These are phyloP conservation scores for Myathropa florea DNA, from an alignment of 2,888 invertebrate species.

Conservation along the genomic window DNA sequence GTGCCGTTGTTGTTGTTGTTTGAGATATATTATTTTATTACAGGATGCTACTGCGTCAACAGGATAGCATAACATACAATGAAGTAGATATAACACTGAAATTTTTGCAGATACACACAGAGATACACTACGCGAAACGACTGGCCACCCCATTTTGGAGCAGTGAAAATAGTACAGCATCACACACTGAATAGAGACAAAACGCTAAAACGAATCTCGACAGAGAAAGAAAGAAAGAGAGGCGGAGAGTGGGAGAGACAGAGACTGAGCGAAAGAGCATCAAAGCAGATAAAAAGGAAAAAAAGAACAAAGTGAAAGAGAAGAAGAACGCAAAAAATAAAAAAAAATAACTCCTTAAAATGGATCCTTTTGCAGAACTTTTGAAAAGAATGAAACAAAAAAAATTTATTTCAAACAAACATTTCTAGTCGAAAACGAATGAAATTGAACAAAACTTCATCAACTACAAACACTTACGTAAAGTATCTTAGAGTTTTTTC, in stretches of 20 bases:
- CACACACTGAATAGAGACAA: constrained; percentile 8
- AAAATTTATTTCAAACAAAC: background rate
- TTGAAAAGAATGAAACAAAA: background rate
- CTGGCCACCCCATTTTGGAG: constrained; percentile 11
- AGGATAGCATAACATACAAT: constrained; percentile 69
- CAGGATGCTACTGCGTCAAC: constrained; percentile 71
- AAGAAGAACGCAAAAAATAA: constrained; percentile 13
- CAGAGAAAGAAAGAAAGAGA: background rate
- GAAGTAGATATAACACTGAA: constrained; percentile 67
- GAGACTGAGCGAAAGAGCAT: constrained; percentile 22
- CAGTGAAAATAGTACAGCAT: constrained; percentile 30
- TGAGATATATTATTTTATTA: constrained; percentile 66
- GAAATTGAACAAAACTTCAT: constrained; percentile 28
- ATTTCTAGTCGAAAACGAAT: background rate
- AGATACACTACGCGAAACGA: constrained; percentile 23
- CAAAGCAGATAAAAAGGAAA: background rate
- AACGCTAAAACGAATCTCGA: background rate
- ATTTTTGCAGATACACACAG: constrained; percentile 61
- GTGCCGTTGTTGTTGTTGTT: constrained; percentile 57
- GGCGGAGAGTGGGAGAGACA: background rate
- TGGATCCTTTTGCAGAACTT: constrained; percentile 47
- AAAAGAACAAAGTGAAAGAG: constrained; percentile 1
- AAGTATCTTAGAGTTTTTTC: constrained; percentile 48
- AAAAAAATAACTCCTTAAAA: constrained; percentile 29
- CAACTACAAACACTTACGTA: constrained; percentile 31